Percentiles rank a stretch among this genome's conserved stretches.
Conservation (phyloP, 2,888 invertebrate genomes). For the Drosophila robusta region DNA sequence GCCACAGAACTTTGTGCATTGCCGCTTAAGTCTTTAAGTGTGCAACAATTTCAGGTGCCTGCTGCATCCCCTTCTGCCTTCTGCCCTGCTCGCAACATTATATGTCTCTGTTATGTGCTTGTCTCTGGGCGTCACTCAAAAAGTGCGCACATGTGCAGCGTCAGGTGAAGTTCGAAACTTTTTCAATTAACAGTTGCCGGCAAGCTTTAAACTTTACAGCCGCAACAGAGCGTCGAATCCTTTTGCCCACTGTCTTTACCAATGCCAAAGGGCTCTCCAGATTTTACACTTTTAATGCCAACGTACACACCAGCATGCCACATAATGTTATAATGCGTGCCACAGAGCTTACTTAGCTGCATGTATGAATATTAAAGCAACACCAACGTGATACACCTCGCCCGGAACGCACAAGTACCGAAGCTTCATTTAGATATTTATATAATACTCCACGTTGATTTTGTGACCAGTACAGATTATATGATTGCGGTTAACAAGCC, state of each 20-base stretch:
- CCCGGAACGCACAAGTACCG: neutral
- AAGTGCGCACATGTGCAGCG: conserved; percentile 60
- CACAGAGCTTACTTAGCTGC: conserved; percentile 47
- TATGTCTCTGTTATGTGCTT: conserved; percentile 27
- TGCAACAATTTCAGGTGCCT: conserved; percentile 30
- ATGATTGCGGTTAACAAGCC: conserved; percentile 32
- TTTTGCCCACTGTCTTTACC: conserved; percentile 21
- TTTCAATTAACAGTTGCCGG: conserved; percentile 76
- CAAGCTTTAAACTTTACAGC: conserved; percentile 62
- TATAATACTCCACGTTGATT: conserved; percentile 42
- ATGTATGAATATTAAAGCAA: conserved; percentile 29
- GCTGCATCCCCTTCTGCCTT: neutral
- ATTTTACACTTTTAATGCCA: conserved; percentile 57
- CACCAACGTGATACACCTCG: conserved; percentile 6
- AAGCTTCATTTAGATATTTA: conserved; percentile 27
- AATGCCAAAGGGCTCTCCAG: conserved; percentile 52
- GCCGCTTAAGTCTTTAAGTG: conserved; percentile 50
- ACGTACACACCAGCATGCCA: conserved; percentile 17
- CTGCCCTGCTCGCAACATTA: neutral
- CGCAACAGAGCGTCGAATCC: conserved; percentile 22
- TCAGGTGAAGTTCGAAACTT: conserved; percentile 63
- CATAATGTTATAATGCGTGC: conserved; percentile 64
- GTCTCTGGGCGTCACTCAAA: conserved; percentile 48
- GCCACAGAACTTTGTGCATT: conserved; percentile 49
- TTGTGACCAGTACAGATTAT: conserved; percentile 24